Evolutionary conservation across 2,113 vertebrate genomes (phyloP), one percentile per base, ranked within the genome.

Genomic region (Caloenas nicobarica): DNA sequence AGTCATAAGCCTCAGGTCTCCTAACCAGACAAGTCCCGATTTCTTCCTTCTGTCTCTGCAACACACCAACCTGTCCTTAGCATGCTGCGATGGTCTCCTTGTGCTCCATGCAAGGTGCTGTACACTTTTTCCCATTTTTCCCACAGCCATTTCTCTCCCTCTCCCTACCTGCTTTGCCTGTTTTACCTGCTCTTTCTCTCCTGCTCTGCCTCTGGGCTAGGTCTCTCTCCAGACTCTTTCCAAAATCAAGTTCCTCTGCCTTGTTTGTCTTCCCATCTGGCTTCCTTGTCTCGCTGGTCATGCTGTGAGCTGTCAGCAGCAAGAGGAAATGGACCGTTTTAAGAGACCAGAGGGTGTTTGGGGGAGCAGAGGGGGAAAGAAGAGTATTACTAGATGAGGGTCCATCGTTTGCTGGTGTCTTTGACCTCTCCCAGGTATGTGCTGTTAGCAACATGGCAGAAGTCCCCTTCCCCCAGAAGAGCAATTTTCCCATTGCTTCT

Each of bases 131-230:
- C 84, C 72, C 31, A 1, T 69, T 93, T 94, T 96, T 93, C 95
- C 83, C 90, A 93, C 92, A 92, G 92, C 77, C 0, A 0, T 74
- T 89, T 88, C 64, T 96, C 64, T 82, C 58, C 48, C 33, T 79
- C 44, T 96, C 50, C n/a, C 5, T 93, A 94, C 93, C 44, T 86
- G 95, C 70, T 84, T 95, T 86, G 48, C 96, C 93, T 93, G 96
- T 95, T 95, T 78, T 93, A 88, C 92, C 86, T 95, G 93, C 80
- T 94, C 69, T 58, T 78, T 90, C 51, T 56, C 64, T 94, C 51
- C 76, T 0, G 61, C 72, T 96, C 61, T 94, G 86, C 86, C 88
- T 76, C 65, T 74, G 57, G 86, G 92, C 86, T 91, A 88, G 90
- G 92, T 96, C 82, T 95, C 71, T 93, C 56, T 73, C 34, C 88